Conservation (phyloP, 2,113 vertebrate species). For the Etia nguti region DNA sequence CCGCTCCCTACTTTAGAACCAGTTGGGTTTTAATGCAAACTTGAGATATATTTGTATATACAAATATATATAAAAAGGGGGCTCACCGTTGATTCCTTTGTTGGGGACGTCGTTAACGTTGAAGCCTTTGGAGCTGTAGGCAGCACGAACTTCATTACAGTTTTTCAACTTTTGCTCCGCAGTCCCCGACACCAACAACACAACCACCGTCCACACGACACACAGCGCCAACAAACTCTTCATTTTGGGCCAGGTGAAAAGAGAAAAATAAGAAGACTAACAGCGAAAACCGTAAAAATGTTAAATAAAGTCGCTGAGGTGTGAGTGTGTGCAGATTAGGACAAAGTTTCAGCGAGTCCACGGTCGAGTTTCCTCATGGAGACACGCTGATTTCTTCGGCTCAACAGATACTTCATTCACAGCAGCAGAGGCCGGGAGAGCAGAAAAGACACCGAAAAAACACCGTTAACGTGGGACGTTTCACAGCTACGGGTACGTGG, state of each 20-base stretch:
- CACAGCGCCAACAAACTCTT: conserved; percentile 64
- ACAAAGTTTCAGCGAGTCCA: conserved; percentile 39
- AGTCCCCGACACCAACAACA: conserved; percentile 62
- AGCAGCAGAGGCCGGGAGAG: neutral
- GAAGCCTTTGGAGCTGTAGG: conserved; percentile 87
- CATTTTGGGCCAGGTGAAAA: conserved; percentile 31
- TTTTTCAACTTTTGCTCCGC: conserved; percentile 82
- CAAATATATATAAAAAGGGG: neutral
- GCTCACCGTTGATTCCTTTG: conserved; percentile 84
- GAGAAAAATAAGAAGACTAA: neutral
- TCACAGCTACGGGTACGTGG: neutral
- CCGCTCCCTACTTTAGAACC: neutral
- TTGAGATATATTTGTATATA: neutral
- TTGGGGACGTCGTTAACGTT: conserved; percentile 86
- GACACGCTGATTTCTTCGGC: conserved; percentile 51
- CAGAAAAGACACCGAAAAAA: neutral
- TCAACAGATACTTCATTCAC: conserved; percentile 54
- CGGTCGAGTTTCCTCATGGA: conserved; percentile 66
- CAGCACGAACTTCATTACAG: conserved; percentile 83
- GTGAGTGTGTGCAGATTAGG: conserved; percentile 26
- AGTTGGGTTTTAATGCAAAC: neutral
- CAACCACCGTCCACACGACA: conserved; percentile 67
- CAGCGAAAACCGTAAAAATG: neutral
- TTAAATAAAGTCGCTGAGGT: neutral
- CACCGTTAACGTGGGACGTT: neutral